Conservation (phyloP, 2,888 invertebrate species). For the Coleophora deauratella region DNA sequence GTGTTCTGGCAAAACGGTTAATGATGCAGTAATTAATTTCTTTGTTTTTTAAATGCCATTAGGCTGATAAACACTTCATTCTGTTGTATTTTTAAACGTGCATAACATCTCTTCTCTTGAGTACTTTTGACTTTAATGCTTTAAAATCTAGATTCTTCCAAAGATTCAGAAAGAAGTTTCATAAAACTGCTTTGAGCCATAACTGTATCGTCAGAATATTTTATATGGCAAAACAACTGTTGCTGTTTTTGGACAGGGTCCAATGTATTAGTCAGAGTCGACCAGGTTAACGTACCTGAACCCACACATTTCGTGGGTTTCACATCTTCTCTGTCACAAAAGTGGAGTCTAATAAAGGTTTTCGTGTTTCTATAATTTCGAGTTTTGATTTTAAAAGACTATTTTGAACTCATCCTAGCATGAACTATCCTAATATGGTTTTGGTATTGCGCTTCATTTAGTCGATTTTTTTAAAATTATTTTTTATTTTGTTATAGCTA, state of each 20-base stretch:
- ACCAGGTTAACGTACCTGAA: constrained; percentile 50
- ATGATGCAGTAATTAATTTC: constrained; percentile 19
- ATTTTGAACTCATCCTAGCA: no score
- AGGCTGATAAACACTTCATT: constrained; percentile 13
- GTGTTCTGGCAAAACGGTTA: constrained; percentile 35
- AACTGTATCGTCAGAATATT: constrained; percentile 1
- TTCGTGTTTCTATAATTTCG: constrained; percentile 12
- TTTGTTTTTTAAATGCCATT: constrained; percentile 25
- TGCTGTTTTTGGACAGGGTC: constrained; percentile 53
- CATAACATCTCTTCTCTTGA: no score
- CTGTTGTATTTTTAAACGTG: constrained; percentile 15
- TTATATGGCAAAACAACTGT: constrained; percentile 18
- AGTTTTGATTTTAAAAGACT: no score
- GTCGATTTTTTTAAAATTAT: no score
- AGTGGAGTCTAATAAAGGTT: constrained; percentile 24
- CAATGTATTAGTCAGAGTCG: constrained; percentile 48
- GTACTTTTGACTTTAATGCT: no score
- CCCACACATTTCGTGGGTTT: constrained; percentile 37
- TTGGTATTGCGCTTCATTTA: no score
- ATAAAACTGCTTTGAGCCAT: neutral
- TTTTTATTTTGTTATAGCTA: no score
- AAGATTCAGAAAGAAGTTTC: no score
- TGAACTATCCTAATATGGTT: no score
- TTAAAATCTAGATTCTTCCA: no score
- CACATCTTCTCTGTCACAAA: constrained; percentile 14